Base-by-base conservation (phyloP, 2,797 vertebrate genomes). In the Lindbergichthys nudifrons region DNA sequence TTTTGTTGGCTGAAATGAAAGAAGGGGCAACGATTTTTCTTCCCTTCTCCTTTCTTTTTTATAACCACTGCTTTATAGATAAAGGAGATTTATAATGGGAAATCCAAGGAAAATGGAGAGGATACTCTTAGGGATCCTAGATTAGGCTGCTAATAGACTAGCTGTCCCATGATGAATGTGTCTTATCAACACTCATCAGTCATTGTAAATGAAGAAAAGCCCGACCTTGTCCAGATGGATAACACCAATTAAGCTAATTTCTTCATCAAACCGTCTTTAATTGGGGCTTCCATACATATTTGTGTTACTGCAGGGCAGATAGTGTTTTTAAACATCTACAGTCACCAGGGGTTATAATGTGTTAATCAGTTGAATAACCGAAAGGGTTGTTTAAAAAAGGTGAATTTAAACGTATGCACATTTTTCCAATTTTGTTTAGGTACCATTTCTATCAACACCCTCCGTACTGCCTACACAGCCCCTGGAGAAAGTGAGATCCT, bases 401-500 rank as follows among this genome's bases (percentile, higher is more conserved):
- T 8, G 8, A 72, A 60, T 77, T 77, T 9, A 26, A 53, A 64
- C 36, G 6, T 68, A 60, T 74, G 63, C 39, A 16, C 18, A 18
- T 73, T n/a, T 78, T 1, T 85, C 19, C 62, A 19, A 16, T 70
- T 74, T 59, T 26, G 60, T 76, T 61, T 75, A 99, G 98, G 98
- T 88, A 98, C 97, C 59, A 98, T 99, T 93, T 98, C 98, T 70
- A 96, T 99, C 92, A 99, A 99, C 90, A 98, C 96, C 0, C 80
- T 97, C 46, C 97, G 98, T 4, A 97, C 96, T 0, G 97, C 97
- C 5, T 99, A 98, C 68, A 98, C 97, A 0, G 96, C 97, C 26
- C 97, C 97, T 0, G 98, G 98, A 0, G 98, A 99, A 93, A 99
- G 97, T 81, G 98, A 99, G 90, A 98, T 99, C 81, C 93, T 99